Conservation (phyloP, 1,140 invertebrate genomes). For the Teleogryllus occipitalis region DNA sequence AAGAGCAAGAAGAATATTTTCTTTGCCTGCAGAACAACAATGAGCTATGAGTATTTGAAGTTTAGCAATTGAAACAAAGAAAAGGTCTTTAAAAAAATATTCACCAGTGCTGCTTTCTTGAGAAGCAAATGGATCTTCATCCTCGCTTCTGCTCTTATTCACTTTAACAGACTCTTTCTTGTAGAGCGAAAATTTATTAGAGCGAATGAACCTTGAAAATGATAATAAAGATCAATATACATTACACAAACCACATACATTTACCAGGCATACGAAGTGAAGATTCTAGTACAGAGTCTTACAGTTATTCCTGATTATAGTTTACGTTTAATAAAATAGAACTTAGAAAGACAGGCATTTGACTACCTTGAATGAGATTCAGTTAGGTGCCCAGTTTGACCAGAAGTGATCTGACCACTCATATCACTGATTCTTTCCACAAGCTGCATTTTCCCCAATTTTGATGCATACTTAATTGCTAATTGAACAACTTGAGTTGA, state of each 20-base stretch:
- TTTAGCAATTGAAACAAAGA: not conserved
- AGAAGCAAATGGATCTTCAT: not conserved
- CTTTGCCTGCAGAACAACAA: not conserved
- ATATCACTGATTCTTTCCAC: constrained; percentile 58
- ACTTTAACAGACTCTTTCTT: not conserved
- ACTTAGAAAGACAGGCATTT: constrained; percentile 31
- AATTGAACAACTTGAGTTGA: constrained; percentile 67
- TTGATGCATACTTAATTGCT: constrained; percentile 78
- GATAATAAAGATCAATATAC: not conserved
- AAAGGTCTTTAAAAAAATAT: not conserved
- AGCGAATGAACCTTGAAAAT: no score
- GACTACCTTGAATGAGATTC: constrained; percentile 30
- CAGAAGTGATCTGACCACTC: constrained; percentile 34
- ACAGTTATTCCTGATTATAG: not conserved
- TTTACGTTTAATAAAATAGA: constrained; percentile 18
- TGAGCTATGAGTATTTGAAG: not conserved
- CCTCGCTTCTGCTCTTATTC: not conserved
- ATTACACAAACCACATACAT: not conserved
- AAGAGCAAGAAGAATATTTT: not conserved
- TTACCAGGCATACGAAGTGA: not conserved
- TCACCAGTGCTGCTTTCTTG: not conserved
- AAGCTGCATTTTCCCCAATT: constrained; percentile 63
- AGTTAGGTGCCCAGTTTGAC: constrained; percentile 27
- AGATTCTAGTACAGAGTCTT: not conserved
- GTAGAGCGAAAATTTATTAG: not conserved